phyloP scores from a whole-genome alignment of 2,113 vertebrate genomes.

The Xyrauchen texanus region DNA sequence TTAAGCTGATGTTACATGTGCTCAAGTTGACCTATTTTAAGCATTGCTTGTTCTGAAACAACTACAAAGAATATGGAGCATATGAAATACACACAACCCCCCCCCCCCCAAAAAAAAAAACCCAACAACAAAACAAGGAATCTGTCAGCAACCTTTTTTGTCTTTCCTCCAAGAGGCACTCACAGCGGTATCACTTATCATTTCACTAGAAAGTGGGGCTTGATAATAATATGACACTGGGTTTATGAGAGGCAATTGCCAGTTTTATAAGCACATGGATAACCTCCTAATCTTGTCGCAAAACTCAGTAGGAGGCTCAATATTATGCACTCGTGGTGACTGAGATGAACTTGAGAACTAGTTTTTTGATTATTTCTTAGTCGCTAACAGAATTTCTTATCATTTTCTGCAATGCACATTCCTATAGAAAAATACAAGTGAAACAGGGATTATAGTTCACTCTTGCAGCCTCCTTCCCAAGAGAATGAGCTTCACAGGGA shows the following conservation, averaged over 20 bases:
- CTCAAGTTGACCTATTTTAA: constrained; percentile 13
- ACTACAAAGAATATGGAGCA: not conserved
- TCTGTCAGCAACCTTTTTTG: not conserved
- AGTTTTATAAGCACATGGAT: constrained; percentile 10
- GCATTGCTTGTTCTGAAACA: not conserved
- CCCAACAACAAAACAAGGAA: constrained; percentile 19
- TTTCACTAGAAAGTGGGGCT: constrained; percentile 20
- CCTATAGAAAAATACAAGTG: not conserved
- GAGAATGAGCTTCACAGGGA: not conserved
- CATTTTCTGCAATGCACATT: not conserved
- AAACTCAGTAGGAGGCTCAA: constrained; percentile 34
- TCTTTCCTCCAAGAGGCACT: constrained; percentile 4
- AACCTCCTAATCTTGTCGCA: constrained; percentile 13
- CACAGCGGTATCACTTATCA: constrained; percentile 37
- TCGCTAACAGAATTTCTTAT: not conserved
- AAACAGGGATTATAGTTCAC: not conserved
- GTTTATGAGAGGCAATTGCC: constrained; percentile 35
- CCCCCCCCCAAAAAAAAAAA: too few species aligned
- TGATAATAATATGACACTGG: constrained; percentile 28
- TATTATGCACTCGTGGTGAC: constrained; percentile 4
- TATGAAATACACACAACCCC: not conserved
- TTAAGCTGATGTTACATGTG: constrained; percentile 59
- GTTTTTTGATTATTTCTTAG: not conserved
- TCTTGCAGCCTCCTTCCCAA: constrained; percentile 11
- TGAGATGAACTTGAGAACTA: constrained; percentile 10